Percentiles rank a stretch among this genome's conserved stretches.
phyloP scores from a whole-genome alignment of 2,888 invertebrate genomes.

The Nezara viridula region DNA sequence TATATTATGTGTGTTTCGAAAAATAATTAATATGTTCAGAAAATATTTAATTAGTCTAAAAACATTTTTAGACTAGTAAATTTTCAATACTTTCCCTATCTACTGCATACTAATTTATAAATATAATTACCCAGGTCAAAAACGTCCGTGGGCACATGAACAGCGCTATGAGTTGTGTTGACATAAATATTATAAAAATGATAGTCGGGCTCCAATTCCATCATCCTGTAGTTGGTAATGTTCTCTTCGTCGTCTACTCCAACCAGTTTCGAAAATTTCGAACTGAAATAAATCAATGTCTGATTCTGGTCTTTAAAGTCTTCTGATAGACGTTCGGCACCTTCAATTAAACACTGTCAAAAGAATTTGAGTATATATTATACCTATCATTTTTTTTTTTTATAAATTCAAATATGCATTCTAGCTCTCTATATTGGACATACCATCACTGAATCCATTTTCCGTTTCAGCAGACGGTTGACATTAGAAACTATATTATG shows the following conservation, averaged over 20 bases:
- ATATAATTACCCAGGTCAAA: slow-evolving; percentile 80
- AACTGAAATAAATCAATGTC: slow-evolving; percentile 82
- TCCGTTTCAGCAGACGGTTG: slow-evolving; percentile 86
- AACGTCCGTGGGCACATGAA: slow-evolving; percentile 95
- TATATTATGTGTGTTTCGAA: too few species aligned
- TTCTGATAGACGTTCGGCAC: slow-evolving; percentile 80
- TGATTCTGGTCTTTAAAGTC: slow-evolving; percentile 75
- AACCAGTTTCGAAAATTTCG: slow-evolving; percentile 79
- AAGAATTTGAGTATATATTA: neutral
- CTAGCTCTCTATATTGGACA: slow-evolving; percentile 64
- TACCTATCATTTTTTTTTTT: neutral
- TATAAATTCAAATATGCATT: neutral
- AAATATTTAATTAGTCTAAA: too few species aligned
- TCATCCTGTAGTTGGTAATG: slow-evolving; percentile 71
- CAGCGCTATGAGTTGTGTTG: slow-evolving; percentile 84
- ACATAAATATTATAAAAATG: slow-evolving; percentile 89
- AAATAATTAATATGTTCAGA: too few species aligned
- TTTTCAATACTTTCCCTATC: too few species aligned
- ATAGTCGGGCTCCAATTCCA: slow-evolving; percentile 79
- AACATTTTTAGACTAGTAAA: too few species aligned
- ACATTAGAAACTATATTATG: slow-evolving; percentile 85
- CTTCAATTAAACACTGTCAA: slow-evolving; percentile 81
- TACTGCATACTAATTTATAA: neutral
- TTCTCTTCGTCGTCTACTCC: slow-evolving; percentile 68
- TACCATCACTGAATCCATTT: slow-evolving; percentile 91